These are phyloP conservation scores for Micrasema minimum DNA, from an alignment of 1,140 invertebrate genomes.

Conservation along the genomic window DNA sequence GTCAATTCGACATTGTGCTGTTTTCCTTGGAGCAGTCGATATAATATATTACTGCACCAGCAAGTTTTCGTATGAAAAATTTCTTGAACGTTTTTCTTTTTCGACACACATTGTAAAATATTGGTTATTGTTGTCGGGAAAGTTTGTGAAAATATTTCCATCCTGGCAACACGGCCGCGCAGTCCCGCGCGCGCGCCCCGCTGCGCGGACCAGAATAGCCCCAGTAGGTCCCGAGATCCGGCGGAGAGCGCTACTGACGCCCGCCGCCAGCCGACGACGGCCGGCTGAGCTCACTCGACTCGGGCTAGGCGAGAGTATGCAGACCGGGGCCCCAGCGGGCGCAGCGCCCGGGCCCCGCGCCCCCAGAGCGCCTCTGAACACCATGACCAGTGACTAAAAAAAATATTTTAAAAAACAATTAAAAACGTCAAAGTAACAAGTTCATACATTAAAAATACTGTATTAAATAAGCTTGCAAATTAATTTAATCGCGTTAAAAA, in stretches of 20 bases:
- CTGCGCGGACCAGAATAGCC: conserved; percentile 61
- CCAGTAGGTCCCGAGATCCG: conserved; percentile 17
- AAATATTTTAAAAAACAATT: too few species aligned
- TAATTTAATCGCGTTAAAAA: too few species aligned
- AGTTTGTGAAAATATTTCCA: neutral
- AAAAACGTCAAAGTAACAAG: too few species aligned
- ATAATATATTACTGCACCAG: too few species aligned
- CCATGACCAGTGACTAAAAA: too few species aligned
- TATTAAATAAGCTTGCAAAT: too few species aligned
- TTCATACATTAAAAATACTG: too few species aligned
- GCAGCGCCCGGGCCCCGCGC: conserved; percentile 50
- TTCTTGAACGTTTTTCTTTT: too few species aligned
- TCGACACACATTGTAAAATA: neutral
- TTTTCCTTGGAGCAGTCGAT: too few species aligned
- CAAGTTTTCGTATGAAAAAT: neutral
- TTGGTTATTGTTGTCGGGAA: neutral
- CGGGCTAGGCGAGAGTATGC: neutral
- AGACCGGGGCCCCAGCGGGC: conserved; percentile 54
- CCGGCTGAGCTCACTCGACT: conserved; percentile 41
- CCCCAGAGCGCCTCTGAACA: neutral
- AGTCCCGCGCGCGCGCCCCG: conserved; percentile 57
- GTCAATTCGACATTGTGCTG: too few species aligned
- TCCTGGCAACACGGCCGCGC: conserved; percentile 59
- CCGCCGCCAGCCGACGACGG: conserved; percentile 9
- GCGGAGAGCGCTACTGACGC: conserved; percentile 51